Base-by-base conservation (phyloP, 1,140 invertebrate genomes). In the Triops cancriformis region DNA sequence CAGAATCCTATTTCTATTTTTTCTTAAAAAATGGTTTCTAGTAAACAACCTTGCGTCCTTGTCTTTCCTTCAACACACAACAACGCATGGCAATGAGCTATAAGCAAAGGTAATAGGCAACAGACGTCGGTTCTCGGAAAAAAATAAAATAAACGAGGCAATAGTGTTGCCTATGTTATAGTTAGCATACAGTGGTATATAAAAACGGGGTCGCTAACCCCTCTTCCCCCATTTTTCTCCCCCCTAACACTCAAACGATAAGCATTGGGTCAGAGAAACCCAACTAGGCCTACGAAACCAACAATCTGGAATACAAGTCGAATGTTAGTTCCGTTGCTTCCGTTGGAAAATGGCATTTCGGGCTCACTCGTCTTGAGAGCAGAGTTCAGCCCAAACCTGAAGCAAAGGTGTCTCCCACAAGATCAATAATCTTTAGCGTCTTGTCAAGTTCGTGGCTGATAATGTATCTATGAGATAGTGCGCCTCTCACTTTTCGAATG, bases 71-170 rank as follows among this genome's bases (percentile, higher is more conserved):
- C 51, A 64, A 64, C n/a, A 64, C 51, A 18, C 23, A 64, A 64
- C 51, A 23, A 64, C 51, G 51, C 51, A 64, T 64, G 51, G n/a
- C 51, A 64, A 64, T 64, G 51, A 64, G 51, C 51, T 64, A 64
- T 64, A n/a, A n/a, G n/a, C n/a, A n/a, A n/a, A n/a, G n/a, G n/a
- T n/a, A n/a, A n/a, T n/a, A n/a, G n/a, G n/a, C n/a, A n/a, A n/a
- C n/a, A n/a, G n/a, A n/a, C n/a, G n/a, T n/a, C n/a, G n/a, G n/a
- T n/a, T n/a, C n/a, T n/a, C n/a, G n/a, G n/a, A n/a, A n/a, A n/a
- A n/a, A n/a, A n/a, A n/a, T n/a, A n/a, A n/a, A n/a, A n/a, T n/a
- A n/a, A n/a, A n/a, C n/a, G n/a, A n/a, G n/a, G 6, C n/a, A 14
- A n/a, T 64, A 18, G 51, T 14, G n/a, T 64, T 64, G 51, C 23